Percentiles rank a stretch among this genome's conserved stretches.
phyloP scores from a whole-genome alignment of 23 tunicate genomes.

The Halocynthia aurantium region DNA sequence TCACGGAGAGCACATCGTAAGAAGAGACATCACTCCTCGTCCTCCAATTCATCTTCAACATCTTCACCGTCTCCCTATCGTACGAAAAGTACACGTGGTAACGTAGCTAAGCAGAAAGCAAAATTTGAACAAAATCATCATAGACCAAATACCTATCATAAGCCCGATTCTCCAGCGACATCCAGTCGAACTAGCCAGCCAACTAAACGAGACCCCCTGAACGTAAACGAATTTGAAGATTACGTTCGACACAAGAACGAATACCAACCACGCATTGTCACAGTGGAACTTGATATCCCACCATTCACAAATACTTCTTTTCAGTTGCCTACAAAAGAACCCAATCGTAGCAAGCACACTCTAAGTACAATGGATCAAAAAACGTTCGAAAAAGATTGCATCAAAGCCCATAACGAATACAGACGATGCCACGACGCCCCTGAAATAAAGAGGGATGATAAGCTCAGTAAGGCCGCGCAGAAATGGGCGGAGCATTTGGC shows the following conservation, averaged over 20 bases:
- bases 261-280: neutral
- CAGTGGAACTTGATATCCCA: conserved; percentile 21
- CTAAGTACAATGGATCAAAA: no score
- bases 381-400: conserved; percentile 54
- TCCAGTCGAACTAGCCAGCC: neutral
- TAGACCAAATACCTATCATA: neutral
- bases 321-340: no score
- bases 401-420: conserved; percentile 52
- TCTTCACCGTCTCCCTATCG: neutral
- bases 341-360: no score
- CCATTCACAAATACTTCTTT: neutral
- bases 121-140: neutral
- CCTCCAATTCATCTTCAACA: neutral
- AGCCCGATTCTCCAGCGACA: neutral
- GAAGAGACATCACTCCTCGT: neutral
- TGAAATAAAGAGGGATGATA: conserved; percentile 20
- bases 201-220: conserved; percentile 15
- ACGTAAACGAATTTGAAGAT: conserved; percentile 35
- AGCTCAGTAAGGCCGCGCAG: conserved; percentile 52
- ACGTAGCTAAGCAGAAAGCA: neutral
- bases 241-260: conserved; percentile 13
- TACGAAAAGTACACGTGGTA: neutral
- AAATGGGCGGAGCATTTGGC: conserved; percentile 75
- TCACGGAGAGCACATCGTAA: neutral
- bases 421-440: conserved; percentile 40